Base-by-base conservation (phyloP, 1,140 invertebrate species). In the Pteromalus puparum region DNA sequence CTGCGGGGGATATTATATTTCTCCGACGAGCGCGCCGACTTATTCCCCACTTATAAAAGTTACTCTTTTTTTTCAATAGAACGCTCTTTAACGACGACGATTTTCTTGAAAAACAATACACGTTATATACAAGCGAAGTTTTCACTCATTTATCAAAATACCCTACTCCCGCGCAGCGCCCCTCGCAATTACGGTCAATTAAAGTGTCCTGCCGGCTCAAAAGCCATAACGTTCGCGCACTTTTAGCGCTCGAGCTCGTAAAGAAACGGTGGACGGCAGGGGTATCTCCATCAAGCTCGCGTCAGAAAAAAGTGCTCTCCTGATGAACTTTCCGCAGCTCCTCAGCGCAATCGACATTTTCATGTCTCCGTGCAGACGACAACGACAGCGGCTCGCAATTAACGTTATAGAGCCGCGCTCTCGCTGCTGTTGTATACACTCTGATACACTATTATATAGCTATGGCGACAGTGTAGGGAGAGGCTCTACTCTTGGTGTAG, bases 341-440 rank as follows among this genome's bases (percentile, higher is more conserved):
- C 61, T 18, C 21, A 30, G n/a, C 13, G 28, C 28, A 79, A 84
- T 83, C 83, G 70, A 79, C 83, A 74, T 78, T 83, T 83, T 83
- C 48, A 38, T 12, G 53, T 68, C 12, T 42, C 48, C 46, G 68
- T 77, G n/a, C 34, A 34, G 74, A 46, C 34, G 74, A 76, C 74
- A 48, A 34, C 76, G 76, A 46, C 3, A 12, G 42, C 28, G 28
- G 28, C 53, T 9, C 72, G 48, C 83, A 84, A 84, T 84, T 84
- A 84, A 84, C 77, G 68, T 84, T 70, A n/a, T n/a, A 78, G 76
- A 78, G 68, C 34, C n/a, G 2, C 34, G 38, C 53, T 21, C 21
- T 30, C 74, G 30, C 81, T n/a, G 3, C 30, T 34, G 30, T n/a
- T n/a, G n/a, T n/a, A n/a, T 34, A 34, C 24, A 74, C 53, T 82